phyloP scores from a whole-genome alignment of 2,797 vertebrate genomes.

The Galaxias olidus region DNA sequence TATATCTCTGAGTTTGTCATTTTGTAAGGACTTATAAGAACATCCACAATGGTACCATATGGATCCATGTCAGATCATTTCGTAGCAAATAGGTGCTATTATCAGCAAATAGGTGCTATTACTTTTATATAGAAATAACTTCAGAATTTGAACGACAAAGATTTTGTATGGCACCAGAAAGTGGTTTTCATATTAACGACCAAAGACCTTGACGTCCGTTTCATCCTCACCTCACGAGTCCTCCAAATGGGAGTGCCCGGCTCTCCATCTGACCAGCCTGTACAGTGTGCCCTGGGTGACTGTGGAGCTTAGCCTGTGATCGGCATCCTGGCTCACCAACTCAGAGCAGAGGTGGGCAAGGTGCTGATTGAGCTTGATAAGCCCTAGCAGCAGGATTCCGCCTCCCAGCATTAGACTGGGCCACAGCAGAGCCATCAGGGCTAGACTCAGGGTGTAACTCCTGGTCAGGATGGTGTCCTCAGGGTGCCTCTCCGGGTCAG shows the following conservation, averaged over 20 bases:
- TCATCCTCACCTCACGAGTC: background rate
- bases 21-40: too few relatives aligned
- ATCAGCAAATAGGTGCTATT: too few relatives aligned
- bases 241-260: conserved; percentile 36
- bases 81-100: too few relatives aligned
- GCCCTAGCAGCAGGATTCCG: conserved; percentile 76
- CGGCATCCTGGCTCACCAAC: conserved; percentile 34
- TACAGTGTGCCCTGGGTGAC: conserved; percentile 51
- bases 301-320: conserved; percentile 10
- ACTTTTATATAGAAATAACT: too few relatives aligned
- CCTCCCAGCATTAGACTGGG: conserved; percentile 78
- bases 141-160: too few relatives aligned
- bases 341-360: conserved; percentile 69
- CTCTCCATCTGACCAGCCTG: conserved; percentile 43
- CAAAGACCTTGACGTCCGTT: too few relatives aligned
- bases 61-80: too few relatives aligned
- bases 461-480: conserved; percentile 69
- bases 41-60: too few relatives aligned
- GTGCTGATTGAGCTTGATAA: conserved; percentile 81
- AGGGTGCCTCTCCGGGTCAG: conserved; percentile 50
- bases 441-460: conserved; percentile 61
- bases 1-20: too few relatives aligned
- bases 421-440: conserved; percentile 79
- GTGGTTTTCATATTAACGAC: too few relatives aligned
- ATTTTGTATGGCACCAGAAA: too few relatives aligned